Evolutionary conservation across 2,797 vertebrate species (phyloP).

Genomic region (Ctenopoma kingsleyae): DNA sequence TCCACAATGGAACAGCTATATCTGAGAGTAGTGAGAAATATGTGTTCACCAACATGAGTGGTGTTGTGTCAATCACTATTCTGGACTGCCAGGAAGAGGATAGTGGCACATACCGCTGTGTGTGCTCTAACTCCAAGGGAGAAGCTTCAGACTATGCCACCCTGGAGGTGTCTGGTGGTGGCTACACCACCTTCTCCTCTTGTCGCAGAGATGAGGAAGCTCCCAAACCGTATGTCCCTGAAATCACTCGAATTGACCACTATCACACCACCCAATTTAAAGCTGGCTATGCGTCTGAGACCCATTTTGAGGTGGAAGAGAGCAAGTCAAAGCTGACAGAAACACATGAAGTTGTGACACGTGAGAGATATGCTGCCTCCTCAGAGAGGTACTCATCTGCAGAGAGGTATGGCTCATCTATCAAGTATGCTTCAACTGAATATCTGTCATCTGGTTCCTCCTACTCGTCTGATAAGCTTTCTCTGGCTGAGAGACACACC

Average conservation of each 20-base stretch:
- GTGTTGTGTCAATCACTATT: conserved; percentile 94
- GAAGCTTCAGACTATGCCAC: conserved; percentile 98
- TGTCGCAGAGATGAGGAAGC: conserved; percentile 92
- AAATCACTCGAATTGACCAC: conserved; percentile 90
- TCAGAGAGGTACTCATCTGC: conserved; percentile 77
- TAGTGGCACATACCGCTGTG: conserved; percentile 94
- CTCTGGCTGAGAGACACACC: conserved; percentile 80
- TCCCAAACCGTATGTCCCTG: conserved; percentile 88
- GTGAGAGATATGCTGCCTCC: conserved; percentile 86
- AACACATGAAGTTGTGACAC: conserved; percentile 86
- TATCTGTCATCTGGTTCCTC: conserved; percentile 84
- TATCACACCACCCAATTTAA: conserved; percentile 93
- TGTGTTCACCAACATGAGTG: conserved; percentile 91
- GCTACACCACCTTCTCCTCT: conserved; percentile 93
- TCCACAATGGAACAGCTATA: conserved; percentile 92
- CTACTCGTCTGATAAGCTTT: conserved; percentile 84
- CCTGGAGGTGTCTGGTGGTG: conserved; percentile 92
- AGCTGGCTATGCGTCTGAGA: conserved; percentile 90
- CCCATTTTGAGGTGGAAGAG: conserved; percentile 89
- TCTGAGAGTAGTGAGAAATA: conserved; percentile 91
- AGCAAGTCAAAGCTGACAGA: conserved; percentile 89
- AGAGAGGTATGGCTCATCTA: conserved; percentile 75
- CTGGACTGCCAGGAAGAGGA: conserved; percentile 94
- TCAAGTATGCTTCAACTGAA: conserved; percentile 78
- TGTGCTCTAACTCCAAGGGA: conserved; percentile 94